Evolutionary conservation across 1,140 invertebrate species (phyloP), one percentile per base, ranked within the genome.

Genomic region (Mya arenaria): DNA sequence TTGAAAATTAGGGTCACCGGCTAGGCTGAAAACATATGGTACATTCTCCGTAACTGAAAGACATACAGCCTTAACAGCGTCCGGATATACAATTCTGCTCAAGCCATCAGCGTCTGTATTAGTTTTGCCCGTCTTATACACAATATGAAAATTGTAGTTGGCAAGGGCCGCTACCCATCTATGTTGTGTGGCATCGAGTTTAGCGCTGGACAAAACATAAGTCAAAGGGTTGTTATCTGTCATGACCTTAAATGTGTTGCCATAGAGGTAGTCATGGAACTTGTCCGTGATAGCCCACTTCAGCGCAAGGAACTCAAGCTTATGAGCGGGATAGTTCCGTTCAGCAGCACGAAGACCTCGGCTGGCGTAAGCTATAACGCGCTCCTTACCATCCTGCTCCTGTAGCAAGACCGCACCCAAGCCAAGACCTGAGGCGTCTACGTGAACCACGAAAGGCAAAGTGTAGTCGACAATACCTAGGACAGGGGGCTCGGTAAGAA

Each of bases 341-440:
- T 74, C 30, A 13, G 60, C 28, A 19, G 39, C 37, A 4, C n/a
- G 73, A 25, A 85, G 44, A n/a, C 72, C 68, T 39, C 74, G 39
- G 19, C 80, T 79, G 4, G 75, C 74, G 69, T 85, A 80, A 1
- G 84, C 83, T 13, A 90, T 84, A 0, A 84, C 80, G 56, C 84
- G 66, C 10, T 58, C 34, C n/a, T 19, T 34, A 71, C 79, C 84
- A 8, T 88, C 74, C 60, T 86, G 77, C 30, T 44, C 48, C 80
- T 91, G 89, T 25, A 71, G 84, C 25, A 77, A n/a, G 1, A 89
- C 89, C 13, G 86, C 88, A 28, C 89, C 90, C 30, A 91, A 36
- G 10, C 83, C 88, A 8, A 30, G 23, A 25, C 75, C 60, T 58
- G 79, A 77, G 30, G 82, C 85, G 75, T 89, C 84, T n/a, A 68